These are phyloP conservation scores for Melanotaenia parkinsoni DNA, from an alignment of 2,797 vertebrate genomes.

Conservation along the genomic window DNA sequence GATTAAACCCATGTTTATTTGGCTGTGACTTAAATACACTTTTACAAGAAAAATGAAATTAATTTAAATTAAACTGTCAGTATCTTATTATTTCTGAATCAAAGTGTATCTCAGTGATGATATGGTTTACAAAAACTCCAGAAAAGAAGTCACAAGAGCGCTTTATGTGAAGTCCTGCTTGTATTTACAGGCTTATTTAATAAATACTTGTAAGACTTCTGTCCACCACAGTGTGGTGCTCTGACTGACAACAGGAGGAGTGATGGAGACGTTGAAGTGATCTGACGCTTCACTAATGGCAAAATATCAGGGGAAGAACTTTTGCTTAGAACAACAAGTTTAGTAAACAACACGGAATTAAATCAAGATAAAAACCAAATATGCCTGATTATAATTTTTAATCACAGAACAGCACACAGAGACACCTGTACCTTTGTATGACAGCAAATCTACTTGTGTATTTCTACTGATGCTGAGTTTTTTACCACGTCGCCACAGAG, in stretches of 20 bases:
- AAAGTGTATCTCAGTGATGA: background rate
- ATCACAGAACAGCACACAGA: slow-evolving; percentile 18
- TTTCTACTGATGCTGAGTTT: slow-evolving; percentile 41
- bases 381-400: background rate
- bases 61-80: background rate
- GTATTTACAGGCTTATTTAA: slow-evolving; percentile 9
- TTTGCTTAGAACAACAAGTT: background rate
- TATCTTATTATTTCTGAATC: no score
- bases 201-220: slow-evolving; percentile 32
- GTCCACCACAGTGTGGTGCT: slow-evolving; percentile 72
- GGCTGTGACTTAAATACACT: background rate
- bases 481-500: slow-evolving; percentile 36
- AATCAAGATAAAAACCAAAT: background rate
- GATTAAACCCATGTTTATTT: no score
- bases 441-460: slow-evolving; percentile 32
- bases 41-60: background rate
- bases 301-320: background rate
- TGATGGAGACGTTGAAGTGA: slow-evolving; percentile 6
- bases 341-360: background rate
- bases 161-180: slow-evolving; percentile 4
- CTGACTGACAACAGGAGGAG: slow-evolving; percentile 30
- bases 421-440: slow-evolving; percentile 2
- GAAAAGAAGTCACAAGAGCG: background rate
- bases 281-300: background rate
- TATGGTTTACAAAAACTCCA: background rate